These are phyloP conservation scores for Neodiprion virginianus DNA, from an alignment of 1,140 invertebrate genomes.

Conservation along the genomic window DNA sequence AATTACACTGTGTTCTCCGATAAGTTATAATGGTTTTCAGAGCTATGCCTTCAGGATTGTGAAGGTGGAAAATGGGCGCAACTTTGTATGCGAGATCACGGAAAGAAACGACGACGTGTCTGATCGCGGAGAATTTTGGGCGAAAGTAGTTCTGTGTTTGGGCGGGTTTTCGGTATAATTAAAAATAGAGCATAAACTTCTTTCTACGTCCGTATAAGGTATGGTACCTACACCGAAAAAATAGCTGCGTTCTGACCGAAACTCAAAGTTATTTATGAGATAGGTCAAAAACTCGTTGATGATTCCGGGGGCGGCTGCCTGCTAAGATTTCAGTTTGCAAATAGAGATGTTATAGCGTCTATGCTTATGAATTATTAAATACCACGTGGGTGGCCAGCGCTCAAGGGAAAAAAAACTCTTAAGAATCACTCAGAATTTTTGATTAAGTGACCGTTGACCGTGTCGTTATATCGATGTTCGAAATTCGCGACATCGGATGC, in stretches of 20 bases:
- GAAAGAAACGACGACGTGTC: too few relatives aligned
- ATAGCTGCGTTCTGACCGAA: not conserved
- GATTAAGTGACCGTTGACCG: too few relatives aligned
- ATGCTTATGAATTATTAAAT: slow-evolving; percentile 4
- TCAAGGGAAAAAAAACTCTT: not conserved
- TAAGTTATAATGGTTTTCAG: too few relatives aligned
- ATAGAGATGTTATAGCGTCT: not conserved
- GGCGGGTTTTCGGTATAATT: not conserved
- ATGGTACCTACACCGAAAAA: not conserved
- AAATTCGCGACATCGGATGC: too few relatives aligned
- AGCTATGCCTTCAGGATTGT: too few relatives aligned
- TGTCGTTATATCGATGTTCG: too few relatives aligned
- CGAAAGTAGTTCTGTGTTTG: not conserved
- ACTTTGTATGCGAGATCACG: too few relatives aligned
- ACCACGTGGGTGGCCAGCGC: not conserved
- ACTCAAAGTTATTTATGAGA: not conserved
- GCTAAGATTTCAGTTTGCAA: not conserved
- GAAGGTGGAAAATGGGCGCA: too few relatives aligned
- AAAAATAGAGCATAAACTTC: not conserved
- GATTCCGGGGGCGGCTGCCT: not conserved
- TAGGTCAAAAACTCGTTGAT: not conserved
- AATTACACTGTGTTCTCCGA: too few relatives aligned
- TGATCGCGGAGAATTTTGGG: not conserved
- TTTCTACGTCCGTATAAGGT: not conserved
- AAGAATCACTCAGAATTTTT: not conserved